Evolutionary conservation across 2,797 vertebrate genomes (phyloP).

Genomic region (Poecilia wingei): DNA sequence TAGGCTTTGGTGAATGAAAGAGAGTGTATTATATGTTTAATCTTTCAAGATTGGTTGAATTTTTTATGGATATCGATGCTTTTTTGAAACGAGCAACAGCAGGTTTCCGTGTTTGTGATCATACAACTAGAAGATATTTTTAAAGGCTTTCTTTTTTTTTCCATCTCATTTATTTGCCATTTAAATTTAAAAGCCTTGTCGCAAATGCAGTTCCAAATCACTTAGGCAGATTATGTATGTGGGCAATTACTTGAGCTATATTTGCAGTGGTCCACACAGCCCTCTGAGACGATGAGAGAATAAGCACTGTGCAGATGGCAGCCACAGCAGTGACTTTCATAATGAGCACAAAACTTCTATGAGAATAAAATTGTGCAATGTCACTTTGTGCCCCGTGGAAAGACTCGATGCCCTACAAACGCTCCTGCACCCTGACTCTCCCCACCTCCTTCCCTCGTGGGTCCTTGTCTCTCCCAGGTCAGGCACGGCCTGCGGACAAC

Average conservation of each 20-base stretch:
- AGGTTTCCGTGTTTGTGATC: conserved; percentile 30
- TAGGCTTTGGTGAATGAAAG: conserved; percentile 65
- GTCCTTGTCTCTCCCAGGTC: conserved; percentile 62
- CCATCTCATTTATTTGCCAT: conserved; percentile 51
- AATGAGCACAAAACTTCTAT: conserved; percentile 43
- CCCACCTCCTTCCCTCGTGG: conserved; percentile 44
- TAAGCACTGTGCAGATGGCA: conserved; percentile 35
- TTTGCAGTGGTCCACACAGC: conserved; percentile 20
- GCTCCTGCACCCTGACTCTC: conserved; percentile 43
- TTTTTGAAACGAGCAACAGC: conserved; percentile 8
- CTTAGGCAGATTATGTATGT: conserved; percentile 50
- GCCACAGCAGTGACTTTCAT: conserved; percentile 28
- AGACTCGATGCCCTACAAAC: conserved; percentile 61
- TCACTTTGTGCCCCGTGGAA: conserved; percentile 58
- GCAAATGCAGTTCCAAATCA: conserved; percentile 49
- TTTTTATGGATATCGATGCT: conserved; percentile 3
- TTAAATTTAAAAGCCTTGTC: conserved; percentile 53
- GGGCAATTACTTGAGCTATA: conserved; percentile 40
- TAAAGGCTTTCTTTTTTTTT: conserved; percentile 47
- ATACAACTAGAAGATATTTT: conserved; percentile 35
- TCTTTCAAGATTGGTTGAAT: not conserved
- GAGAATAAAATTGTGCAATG: conserved; percentile 44
- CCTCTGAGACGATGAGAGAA: conserved; percentile 15
- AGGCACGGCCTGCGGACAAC: conserved; percentile 64
- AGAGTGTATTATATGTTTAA: not conserved